Evolutionary conservation across 2,113 vertebrate genomes (phyloP).

Genomic region (Hemiscyllium ocellatum): DNA sequence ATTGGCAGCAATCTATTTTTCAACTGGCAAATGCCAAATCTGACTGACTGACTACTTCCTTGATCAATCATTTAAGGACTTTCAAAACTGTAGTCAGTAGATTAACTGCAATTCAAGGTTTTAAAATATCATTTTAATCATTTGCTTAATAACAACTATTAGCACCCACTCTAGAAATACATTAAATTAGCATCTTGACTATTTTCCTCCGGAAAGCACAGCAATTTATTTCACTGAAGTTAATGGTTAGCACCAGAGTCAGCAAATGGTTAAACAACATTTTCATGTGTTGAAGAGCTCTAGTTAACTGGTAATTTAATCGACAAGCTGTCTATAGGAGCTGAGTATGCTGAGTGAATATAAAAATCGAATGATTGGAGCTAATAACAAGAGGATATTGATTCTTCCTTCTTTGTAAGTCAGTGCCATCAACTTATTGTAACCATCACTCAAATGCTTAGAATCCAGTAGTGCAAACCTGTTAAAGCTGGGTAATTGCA

Average conservation of each 20-base stretch:
- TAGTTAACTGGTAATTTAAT: conserved; percentile 37
- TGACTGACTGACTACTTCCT: background rate
- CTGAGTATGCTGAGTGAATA: background rate
- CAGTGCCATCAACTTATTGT: conserved; percentile 26
- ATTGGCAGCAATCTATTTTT: background rate
- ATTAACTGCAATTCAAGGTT: background rate
- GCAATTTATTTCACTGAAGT: background rate
- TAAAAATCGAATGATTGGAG: conserved; percentile 31
- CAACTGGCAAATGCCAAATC: conserved; percentile 26
- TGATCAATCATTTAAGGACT: conserved; percentile 16
- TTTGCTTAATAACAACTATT: background rate
- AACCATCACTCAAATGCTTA: conserved; percentile 28
- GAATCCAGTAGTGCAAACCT: background rate
- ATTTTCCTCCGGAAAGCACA: background rate
- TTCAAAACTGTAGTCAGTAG: background rate
- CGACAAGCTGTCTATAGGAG: conserved; percentile 14
- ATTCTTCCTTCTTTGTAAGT: conserved; percentile 32
- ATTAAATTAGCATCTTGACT: background rate
- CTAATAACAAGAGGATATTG: conserved; percentile 34
- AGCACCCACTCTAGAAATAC: background rate
- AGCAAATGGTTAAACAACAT: conserved; percentile 24
- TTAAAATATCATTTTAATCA: conserved; percentile 22
- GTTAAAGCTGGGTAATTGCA: conserved; percentile 34
- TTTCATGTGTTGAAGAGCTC: conserved; percentile 18
- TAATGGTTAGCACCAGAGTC: background rate